Evolutionary conservation across 2,797 vertebrate genomes (phyloP).

Genomic region (Typhlichthys eigenmanni): DNA sequence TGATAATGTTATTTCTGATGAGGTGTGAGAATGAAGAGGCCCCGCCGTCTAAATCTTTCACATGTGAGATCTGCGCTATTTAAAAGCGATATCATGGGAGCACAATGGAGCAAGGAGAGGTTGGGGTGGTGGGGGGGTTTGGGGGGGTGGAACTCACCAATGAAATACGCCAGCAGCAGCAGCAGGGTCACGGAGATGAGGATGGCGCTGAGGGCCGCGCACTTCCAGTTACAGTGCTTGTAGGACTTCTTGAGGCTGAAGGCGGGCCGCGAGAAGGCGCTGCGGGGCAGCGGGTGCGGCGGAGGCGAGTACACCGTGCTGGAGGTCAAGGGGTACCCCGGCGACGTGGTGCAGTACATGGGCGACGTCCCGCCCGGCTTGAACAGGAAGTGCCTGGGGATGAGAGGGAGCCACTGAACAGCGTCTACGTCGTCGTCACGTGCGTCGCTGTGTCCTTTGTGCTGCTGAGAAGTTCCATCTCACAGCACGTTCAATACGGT

Average conservation of each 20-base stretch:
- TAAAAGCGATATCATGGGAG: conserved; percentile 36
- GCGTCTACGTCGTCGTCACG: conserved; percentile 15
- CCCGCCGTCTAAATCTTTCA: conserved; percentile 42
- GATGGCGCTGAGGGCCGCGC: conserved; percentile 94
- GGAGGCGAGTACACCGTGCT: conserved; percentile 99
- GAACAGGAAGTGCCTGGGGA: conserved; percentile 95
- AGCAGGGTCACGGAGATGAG: conserved; percentile 92
- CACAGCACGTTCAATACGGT: conserved; percentile 51
- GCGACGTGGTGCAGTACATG: conserved; percentile 95
- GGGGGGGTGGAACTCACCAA: conserved; percentile 80
- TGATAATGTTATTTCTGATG: conserved; percentile 63
- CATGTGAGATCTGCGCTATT: conserved; percentile 45
- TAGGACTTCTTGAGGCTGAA: conserved; percentile 98
- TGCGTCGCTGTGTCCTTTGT: conserved; percentile 30
- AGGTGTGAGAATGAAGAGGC: conserved; percentile 49
- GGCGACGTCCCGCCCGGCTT: conserved; percentile 98
- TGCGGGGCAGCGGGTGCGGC: conserved; percentile 92
- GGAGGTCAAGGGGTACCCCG: conserved; percentile 97
- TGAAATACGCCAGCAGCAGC: conserved; percentile 95
- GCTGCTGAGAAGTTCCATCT: conserved; percentile 49
- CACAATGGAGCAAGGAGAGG: conserved; percentile 36
- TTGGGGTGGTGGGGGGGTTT: conserved; percentile 12
- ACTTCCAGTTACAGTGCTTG: conserved; percentile 99
- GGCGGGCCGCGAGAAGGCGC: conserved; percentile 93
- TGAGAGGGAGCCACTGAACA: conserved; percentile 13